These are phyloP conservation scores for Pelobates fuscus DNA, from an alignment of 2,113 vertebrate species.

Conservation along the genomic window DNA sequence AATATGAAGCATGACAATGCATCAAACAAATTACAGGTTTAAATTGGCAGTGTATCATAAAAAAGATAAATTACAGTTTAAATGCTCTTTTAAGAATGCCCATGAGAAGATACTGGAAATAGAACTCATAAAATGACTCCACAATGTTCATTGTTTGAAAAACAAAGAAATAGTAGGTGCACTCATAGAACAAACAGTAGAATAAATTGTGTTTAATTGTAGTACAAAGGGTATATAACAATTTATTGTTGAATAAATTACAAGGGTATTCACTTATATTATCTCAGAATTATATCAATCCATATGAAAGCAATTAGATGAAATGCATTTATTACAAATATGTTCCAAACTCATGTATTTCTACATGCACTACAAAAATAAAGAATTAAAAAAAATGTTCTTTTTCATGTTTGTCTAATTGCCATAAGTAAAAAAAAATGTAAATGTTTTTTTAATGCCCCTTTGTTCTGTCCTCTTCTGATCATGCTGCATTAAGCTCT, in stretches of 20 bases:
- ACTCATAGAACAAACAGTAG: neutral
- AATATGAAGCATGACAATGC: neutral
- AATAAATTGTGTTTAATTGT: neutral
- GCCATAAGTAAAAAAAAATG: too few relatives aligned
- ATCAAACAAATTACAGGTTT: conserved; percentile 3
- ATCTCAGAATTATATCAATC: too few relatives aligned
- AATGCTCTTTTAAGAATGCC: neutral
- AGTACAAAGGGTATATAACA: neutral
- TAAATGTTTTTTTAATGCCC: too few relatives aligned
- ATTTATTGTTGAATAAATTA: neutral
- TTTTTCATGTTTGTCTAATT: too few relatives aligned
- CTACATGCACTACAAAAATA: too few relatives aligned
- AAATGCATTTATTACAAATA: too few relatives aligned
- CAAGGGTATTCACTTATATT: too few relatives aligned
- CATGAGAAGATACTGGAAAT: neutral
- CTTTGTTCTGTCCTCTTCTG: too few relatives aligned
- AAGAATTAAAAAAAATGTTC: too few relatives aligned
- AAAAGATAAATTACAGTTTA: conserved; percentile 2
- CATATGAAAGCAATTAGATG: too few relatives aligned
- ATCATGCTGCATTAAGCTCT: too few relatives aligned
- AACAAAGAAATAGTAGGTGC: neutral
- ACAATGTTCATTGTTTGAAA: neutral
- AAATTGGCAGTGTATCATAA: conserved; percentile 1
- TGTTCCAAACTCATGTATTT: too few relatives aligned
- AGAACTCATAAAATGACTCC: neutral